Conservation (phyloP, 2,888 invertebrate genomes). For the Eupithecia insigniata region DNA sequence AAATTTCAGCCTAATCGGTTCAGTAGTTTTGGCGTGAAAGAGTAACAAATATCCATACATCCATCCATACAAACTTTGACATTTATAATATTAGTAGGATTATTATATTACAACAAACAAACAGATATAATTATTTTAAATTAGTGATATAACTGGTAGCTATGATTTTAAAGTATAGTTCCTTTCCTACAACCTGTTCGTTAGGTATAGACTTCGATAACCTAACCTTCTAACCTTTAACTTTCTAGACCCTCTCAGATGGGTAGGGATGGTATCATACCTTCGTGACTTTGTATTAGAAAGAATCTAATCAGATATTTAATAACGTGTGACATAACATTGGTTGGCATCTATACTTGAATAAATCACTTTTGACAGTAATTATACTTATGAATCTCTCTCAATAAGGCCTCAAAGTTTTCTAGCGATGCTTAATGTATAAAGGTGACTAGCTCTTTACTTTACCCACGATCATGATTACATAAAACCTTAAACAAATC, state of each 20-base stretch:
- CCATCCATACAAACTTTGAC: too few species aligned
- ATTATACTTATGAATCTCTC: conserved; percentile 25
- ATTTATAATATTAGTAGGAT: too few species aligned
- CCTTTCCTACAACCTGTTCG: conserved; percentile 2
- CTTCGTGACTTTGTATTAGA: conserved; percentile 7
- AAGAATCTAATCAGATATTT: conserved; percentile 4
- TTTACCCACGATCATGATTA: conserved; percentile 39
- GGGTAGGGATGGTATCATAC: background rate
- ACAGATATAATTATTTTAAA: too few species aligned
- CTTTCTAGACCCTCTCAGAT: conserved; percentile 9
- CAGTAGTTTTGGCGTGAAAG: too few species aligned
- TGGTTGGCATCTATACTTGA: background rate
- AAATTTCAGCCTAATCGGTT: too few species aligned
- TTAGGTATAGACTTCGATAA: conserved; percentile 6
- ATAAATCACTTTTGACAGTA: conserved; percentile 37
- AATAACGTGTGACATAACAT: conserved; percentile 21
- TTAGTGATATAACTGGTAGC: background rate
- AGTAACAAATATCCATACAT: too few species aligned
- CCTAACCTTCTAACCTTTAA: conserved; percentile 11
- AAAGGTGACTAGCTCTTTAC: conserved; percentile 39
- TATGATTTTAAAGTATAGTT: background rate
- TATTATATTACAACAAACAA: too few species aligned
- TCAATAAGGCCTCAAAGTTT: conserved; percentile 28
- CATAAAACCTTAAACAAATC: conserved; percentile 38
- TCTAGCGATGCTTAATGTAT: conserved; percentile 23